Conservation (phyloP, 37 sponge, comb jelly and placozoan genomes). For the Ephydatia muelleri region DNA sequence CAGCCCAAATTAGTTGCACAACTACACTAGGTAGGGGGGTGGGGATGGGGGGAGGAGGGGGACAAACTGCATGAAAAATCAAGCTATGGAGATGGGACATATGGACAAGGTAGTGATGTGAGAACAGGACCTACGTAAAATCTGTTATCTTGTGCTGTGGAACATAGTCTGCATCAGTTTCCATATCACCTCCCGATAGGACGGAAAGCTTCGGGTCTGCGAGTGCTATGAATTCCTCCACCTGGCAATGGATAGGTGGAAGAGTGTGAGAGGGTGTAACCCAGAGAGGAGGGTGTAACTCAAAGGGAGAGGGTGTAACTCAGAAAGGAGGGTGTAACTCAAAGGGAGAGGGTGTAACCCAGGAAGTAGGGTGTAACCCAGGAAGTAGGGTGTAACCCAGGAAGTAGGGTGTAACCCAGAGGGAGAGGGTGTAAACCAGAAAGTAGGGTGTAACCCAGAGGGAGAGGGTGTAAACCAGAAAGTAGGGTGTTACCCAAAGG, state of each 20-base stretch:
- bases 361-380: not conserved
- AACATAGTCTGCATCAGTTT: constrained; percentile 51
- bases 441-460: no score
- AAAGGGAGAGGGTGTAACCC: not conserved
- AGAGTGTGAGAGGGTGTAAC: not conserved
- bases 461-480: not conserved
- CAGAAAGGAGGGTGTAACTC: not conserved
- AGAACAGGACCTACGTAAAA: constrained; percentile 55
- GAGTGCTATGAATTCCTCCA: constrained; percentile 85
- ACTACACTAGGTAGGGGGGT: no score
- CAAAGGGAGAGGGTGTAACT: not conserved
- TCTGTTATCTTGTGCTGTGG: constrained; percentile 81
- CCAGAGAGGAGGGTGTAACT: not conserved
- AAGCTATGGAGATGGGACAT: not conserved
- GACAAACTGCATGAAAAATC: not conserved
- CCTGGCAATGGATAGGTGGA: constrained; percentile 12
- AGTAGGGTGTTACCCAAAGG: not conserved
- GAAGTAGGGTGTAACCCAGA: no score
- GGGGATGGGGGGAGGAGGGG: not conserved
- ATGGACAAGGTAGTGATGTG: not conserved
- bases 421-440: no score
- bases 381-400: no score
- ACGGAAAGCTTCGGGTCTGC: constrained; percentile 78
- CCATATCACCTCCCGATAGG: constrained; percentile 31
- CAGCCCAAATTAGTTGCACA: no score